Conservation (phyloP, 2,888 invertebrate species). For the Lithophane leautieri region DNA sequence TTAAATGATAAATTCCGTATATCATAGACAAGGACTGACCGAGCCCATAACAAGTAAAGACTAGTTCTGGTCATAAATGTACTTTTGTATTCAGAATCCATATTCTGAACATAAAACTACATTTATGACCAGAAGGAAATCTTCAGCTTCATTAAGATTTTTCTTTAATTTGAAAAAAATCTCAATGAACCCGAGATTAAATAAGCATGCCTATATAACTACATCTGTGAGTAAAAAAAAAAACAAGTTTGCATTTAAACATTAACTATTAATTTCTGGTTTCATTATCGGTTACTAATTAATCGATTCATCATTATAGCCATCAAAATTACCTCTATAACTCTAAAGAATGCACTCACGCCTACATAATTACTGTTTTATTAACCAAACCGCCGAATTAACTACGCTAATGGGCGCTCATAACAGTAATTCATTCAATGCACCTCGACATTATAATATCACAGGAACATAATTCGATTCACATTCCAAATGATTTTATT, state of each 20-base stretch:
- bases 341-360: slow-evolving; percentile 31
- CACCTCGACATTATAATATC: slow-evolving; percentile 28
- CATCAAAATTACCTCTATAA: slow-evolving; percentile 21
- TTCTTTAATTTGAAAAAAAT: background rate
- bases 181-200: too few relatives aligned
- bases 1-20: slow-evolving; percentile 44
- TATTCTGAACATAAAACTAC: too few relatives aligned
- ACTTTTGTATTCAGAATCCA: background rate
- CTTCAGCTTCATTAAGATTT: too few relatives aligned
- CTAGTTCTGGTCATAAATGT: background rate
- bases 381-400: slow-evolving; percentile 40
- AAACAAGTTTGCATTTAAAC: background rate
- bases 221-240: background rate
- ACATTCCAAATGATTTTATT: slow-evolving; percentile 60
- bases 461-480: slow-evolving; percentile 57
- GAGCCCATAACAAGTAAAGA: background rate
- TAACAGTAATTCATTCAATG: slow-evolving; percentile 42
- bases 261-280: background rate
- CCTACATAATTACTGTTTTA: slow-evolving; percentile 43
- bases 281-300: slow-evolving; percentile 16
- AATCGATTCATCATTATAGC: slow-evolving; percentile 31
- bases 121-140: too few relatives aligned
- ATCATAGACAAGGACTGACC: slow-evolving; percentile 5
- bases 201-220: background rate
- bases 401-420: slow-evolving; percentile 31